These are phyloP conservation scores for Phymorhynchus buccinoides DNA, from an alignment of 1,140 invertebrate species.

Conservation along the genomic window DNA sequence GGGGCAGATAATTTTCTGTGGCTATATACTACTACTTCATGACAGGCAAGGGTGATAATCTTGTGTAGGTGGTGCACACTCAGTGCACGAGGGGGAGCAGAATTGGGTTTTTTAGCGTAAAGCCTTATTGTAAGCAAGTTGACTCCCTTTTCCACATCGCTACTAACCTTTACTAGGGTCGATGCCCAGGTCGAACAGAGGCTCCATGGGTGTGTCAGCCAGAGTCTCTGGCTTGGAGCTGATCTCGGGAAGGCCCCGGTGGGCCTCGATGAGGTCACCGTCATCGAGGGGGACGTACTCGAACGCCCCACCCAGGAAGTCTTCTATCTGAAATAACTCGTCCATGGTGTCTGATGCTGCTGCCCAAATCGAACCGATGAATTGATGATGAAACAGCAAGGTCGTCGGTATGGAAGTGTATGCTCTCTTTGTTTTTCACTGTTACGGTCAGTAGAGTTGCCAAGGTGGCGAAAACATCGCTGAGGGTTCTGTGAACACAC, in stretches of 20 bases:
- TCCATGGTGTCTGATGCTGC: constrained; percentile 48
- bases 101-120: too few species aligned
- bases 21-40: too few species aligned
- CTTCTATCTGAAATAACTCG: constrained; percentile 44
- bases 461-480: constrained; percentile 45
- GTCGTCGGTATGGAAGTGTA: background rate
- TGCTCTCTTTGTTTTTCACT: background rate
- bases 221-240: constrained; percentile 45
- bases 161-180: background rate
- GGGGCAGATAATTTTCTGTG: too few species aligned
- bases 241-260: constrained; percentile 36
- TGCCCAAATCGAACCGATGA: constrained; percentile 30
- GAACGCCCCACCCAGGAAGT: constrained; percentile 35
- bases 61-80: too few species aligned
- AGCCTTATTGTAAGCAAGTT: too few species aligned
- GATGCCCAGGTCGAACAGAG: constrained; percentile 41
- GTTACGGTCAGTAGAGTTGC: constrained; percentile 35
- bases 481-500: constrained; percentile 41
- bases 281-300: constrained; percentile 48
- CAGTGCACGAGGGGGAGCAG: too few species aligned
- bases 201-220: constrained; percentile 29
- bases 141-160: too few species aligned
- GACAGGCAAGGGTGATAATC: too few species aligned
- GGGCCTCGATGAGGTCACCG: constrained; percentile 28
- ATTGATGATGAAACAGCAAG: constrained; percentile 18